Percentiles rank a stretch among this genome's conserved stretches.
These are phyloP conservation scores for Stegana nigrithorax DNA, from an alignment of 2,888 invertebrate species.

Conservation along the genomic window DNA sequence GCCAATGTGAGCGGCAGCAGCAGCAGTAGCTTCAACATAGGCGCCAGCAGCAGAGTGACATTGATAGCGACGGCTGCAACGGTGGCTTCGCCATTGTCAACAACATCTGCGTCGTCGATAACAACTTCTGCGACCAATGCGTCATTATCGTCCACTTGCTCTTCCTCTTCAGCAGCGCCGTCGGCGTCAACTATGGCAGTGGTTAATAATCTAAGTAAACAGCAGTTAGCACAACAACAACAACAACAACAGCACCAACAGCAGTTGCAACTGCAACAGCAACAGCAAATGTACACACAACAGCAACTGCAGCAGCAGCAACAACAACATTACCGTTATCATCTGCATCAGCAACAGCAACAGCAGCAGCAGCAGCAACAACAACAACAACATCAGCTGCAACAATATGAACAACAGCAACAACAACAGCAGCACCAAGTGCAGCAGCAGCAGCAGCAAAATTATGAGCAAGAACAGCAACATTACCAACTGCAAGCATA, in stretches of 20 bases:
- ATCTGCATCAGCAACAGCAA: slow-evolving; percentile 20
- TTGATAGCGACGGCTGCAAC: slow-evolving; percentile 8
- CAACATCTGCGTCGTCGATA: slow-evolving; percentile 36
- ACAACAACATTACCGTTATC: slow-evolving; percentile 36
- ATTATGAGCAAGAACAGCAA: slow-evolving; percentile 27
- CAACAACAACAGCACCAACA: slow-evolving; percentile 27
- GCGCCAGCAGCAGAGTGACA: background rate
- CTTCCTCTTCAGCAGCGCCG: background rate
- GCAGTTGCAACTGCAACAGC: slow-evolving; percentile 32
- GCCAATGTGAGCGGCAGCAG: slow-evolving; percentile 8
- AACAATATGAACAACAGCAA: slow-evolving; percentile 35
- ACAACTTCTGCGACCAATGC: slow-evolving; percentile 28
- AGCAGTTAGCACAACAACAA: too few species aligned
- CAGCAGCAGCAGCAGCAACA: slow-evolving; percentile 11
- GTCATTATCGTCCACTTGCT: slow-evolving; percentile 23
- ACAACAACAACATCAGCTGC: slow-evolving; percentile 31
- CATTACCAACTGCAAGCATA: slow-evolving; percentile 28
- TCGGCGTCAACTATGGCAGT: background rate
- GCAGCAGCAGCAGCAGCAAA: slow-evolving; percentile 42
- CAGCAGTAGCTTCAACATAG: slow-evolving; percentile 5
- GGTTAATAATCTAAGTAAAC: slow-evolving; percentile 2
- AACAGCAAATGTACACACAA: slow-evolving; percentile 40
- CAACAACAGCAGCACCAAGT: slow-evolving; percentile 43
- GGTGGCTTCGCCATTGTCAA: slow-evolving; percentile 27
- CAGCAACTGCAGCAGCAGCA: slow-evolving; percentile 42